Percentiles rank a stretch among this genome's conserved stretches.
These are phyloP conservation scores for Rhinopithecus roxellana DNA, from an alignment of 2,113 vertebrate genomes.

Conservation along the genomic window DNA sequence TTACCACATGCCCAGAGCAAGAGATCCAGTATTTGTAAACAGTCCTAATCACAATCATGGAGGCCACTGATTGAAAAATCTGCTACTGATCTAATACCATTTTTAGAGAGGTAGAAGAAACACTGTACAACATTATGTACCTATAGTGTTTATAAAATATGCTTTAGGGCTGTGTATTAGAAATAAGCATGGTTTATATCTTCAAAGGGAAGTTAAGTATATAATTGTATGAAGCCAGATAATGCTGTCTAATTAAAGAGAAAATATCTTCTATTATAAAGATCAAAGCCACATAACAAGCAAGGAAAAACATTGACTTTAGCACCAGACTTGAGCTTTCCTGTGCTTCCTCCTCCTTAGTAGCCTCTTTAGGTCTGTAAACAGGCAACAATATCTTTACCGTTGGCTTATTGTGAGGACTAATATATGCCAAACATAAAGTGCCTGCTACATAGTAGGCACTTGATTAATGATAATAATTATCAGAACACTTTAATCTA, in stretches of 20 bases:
- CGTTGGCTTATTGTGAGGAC: not conserved
- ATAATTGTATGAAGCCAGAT: not conserved
- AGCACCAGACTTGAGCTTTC: not conserved
- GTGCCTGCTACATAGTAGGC: not conserved
- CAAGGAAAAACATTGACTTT: not conserved
- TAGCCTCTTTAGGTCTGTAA: not conserved
- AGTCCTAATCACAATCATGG: not conserved
- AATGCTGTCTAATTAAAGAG: not conserved
- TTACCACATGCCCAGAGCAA: not conserved
- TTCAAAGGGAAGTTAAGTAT: not conserved
- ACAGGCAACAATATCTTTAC: not conserved
- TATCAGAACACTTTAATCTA: not conserved
- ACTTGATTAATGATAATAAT: not conserved
- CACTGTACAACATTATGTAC: not conserved
- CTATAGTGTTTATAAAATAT: not conserved
- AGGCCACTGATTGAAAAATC: not conserved
- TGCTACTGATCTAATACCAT: not conserved
- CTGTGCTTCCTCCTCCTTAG: not conserved
- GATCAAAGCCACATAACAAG: not conserved
- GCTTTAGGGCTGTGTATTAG: not conserved
- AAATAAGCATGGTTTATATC: not conserved
- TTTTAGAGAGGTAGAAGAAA: not conserved
- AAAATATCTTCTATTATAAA: conserved; percentile 1
- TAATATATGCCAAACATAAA: not conserved
- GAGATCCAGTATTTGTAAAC: not conserved